Conservation (phyloP, 2,797 vertebrate species). For the Anniella stebbinsi region DNA sequence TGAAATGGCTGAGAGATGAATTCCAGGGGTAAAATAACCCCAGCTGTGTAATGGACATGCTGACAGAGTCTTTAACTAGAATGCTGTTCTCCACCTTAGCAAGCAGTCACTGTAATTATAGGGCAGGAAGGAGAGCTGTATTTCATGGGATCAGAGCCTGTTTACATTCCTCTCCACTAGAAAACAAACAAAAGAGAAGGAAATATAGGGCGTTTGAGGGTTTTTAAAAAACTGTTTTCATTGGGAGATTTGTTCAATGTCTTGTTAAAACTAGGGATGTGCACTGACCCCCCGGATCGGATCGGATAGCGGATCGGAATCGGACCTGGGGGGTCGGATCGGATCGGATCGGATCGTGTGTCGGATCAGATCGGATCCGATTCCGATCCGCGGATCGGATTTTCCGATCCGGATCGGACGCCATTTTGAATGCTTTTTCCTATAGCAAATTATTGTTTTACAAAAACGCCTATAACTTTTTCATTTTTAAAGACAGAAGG, state of each 20-base stretch:
- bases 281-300: too few relatives aligned
- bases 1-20: slow-evolving; percentile 64
- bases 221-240: slow-evolving; percentile 34
- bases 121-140: slow-evolving; percentile 51
- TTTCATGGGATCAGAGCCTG: slow-evolving; percentile 62
- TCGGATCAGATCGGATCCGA: too few relatives aligned
- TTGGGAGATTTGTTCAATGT: slow-evolving; percentile 25
- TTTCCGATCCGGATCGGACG: too few relatives aligned
- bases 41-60: slow-evolving; percentile 51
- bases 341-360: too few relatives aligned
- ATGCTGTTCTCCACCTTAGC: slow-evolving; percentile 47
- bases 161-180: slow-evolving; percentile 61
- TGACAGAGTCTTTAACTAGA: slow-evolving; percentile 60
- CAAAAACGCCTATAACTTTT: too few relatives aligned
- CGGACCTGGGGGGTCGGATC: too few relatives aligned
- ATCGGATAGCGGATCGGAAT: too few relatives aligned
- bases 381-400: too few relatives aligned
- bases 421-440: too few relatives aligned
- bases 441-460: too few relatives aligned
- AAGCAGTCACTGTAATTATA: slow-evolving; percentile 48
- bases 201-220: neutral
- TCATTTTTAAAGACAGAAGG: too few relatives aligned
- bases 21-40: slow-evolving; percentile 58
- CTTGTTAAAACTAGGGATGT: too few relatives aligned
- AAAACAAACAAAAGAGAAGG: slow-evolving; percentile 37